A percentile compares a stretch with the other conserved stretches of the same genome.
These are phyloP conservation scores for Glyptemys insculpta DNA, from an alignment of 2,797 vertebrate genomes.

Conservation along the genomic window DNA sequence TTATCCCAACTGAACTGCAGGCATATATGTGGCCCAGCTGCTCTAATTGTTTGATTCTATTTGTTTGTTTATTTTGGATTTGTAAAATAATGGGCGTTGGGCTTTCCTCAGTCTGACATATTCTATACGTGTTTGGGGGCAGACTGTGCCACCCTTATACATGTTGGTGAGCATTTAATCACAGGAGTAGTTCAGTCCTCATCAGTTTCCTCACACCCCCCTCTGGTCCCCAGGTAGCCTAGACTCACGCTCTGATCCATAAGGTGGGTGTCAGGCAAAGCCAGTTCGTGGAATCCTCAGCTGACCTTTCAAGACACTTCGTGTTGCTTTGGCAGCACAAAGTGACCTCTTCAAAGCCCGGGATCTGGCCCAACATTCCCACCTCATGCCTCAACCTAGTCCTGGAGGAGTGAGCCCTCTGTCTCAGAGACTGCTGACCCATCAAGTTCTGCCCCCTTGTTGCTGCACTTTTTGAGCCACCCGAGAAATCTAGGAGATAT, in stretches of 20 bases:
- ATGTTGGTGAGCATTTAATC: no score
- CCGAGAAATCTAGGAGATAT: conserved; percentile 38
- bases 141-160: no score
- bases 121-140: background rate
- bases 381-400: background rate
- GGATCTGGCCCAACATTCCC: background rate
- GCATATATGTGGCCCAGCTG: background rate
- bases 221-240: background rate
- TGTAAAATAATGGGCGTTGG: no score
- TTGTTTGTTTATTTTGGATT: background rate
- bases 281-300: background rate
- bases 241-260: background rate
- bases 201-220: no score
- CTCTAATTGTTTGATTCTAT: background rate
- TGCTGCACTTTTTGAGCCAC: background rate
- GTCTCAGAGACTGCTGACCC: background rate
- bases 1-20: background rate
- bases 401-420: background rate
- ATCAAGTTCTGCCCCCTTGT: no score
- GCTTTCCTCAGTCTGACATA: background rate
- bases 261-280: background rate
- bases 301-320: background rate
- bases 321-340: background rate
- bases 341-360: background rate
- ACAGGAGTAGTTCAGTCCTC: no score